Evolutionary conservation across 2,113 vertebrate genomes (phyloP).

Genomic region (Antechinus stuartii): DNA sequence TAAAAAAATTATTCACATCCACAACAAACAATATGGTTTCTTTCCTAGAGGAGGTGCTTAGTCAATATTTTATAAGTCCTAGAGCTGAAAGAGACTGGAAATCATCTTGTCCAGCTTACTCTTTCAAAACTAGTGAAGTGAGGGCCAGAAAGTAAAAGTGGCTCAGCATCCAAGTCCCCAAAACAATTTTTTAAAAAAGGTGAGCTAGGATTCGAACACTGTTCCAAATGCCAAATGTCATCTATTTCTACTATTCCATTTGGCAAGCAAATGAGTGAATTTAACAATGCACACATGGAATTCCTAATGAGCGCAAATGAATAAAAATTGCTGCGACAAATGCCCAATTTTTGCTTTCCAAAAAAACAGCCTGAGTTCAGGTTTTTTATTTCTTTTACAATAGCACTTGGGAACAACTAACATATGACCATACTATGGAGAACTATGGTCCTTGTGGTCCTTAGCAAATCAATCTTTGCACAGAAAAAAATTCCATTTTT

Average conservation of each 20-base stretch:
- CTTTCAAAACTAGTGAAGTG: not conserved
- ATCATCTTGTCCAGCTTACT: not conserved
- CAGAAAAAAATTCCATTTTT: not conserved
- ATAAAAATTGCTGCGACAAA: not conserved
- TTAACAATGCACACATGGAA: not conserved
- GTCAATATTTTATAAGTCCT: not conserved
- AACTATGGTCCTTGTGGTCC: not conserved
- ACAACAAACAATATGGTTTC: not conserved
- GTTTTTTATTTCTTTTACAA: not conserved
- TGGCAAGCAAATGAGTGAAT: not conserved
- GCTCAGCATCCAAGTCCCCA: not conserved
- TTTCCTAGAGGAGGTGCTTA: not conserved
- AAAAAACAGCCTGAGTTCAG: conserved; percentile 4
- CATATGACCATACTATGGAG: not conserved
- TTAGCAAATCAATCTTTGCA: not conserved
- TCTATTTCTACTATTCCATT: not conserved
- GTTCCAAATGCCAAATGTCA: not conserved
- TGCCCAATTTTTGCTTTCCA: not conserved
- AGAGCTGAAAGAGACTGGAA: not conserved
- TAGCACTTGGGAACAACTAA: not conserved
- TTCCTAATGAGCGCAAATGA: not conserved
- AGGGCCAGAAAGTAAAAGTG: not conserved
- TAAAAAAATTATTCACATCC: not conserved
- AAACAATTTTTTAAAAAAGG: not conserved
- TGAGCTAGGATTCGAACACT: not conserved